Percentiles rank a stretch among this genome's conserved stretches.
These are phyloP conservation scores for Amazonetta brasiliensis DNA, from an alignment of 2,797 vertebrate genomes.

Conservation along the genomic window DNA sequence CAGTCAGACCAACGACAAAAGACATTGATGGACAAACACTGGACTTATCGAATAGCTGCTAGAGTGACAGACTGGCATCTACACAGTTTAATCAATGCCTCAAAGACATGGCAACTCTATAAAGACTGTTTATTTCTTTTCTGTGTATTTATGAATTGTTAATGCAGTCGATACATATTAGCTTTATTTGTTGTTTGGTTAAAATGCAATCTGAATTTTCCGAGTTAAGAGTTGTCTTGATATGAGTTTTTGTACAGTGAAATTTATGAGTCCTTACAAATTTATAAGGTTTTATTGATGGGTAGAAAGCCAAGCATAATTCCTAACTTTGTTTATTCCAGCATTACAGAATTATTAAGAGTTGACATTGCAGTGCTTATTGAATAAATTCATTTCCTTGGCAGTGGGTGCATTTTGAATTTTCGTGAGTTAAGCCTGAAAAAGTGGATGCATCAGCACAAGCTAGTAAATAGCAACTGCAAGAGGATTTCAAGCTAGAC, in stretches of 20 bases:
- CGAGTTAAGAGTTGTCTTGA: neutral
- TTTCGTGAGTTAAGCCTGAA: constrained; percentile 43
- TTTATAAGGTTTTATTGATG: constrained; percentile 48
- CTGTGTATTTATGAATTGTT: constrained; percentile 71
- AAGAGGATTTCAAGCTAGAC: constrained; percentile 15
- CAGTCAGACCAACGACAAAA: constrained; percentile 53
- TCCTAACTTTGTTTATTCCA: constrained; percentile 58
- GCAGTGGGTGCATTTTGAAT: constrained; percentile 30
- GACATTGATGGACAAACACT: constrained; percentile 59
- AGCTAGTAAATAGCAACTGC: constrained; percentile 8
- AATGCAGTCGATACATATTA: constrained; percentile 63
- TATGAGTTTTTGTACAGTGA: neutral
- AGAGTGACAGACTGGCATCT: constrained; percentile 25
- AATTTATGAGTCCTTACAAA: constrained; percentile 24
- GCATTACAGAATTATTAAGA: constrained; percentile 37
- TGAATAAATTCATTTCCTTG: constrained; percentile 59
- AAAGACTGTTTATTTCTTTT: constrained; percentile 47
- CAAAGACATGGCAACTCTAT: neutral
- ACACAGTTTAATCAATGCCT: constrained; percentile 67
- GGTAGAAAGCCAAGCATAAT: constrained; percentile 28
- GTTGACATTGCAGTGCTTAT: constrained; percentile 25
- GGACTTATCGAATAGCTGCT: constrained; percentile 54
- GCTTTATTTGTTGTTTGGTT: constrained; percentile 42
- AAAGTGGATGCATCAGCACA: constrained; percentile 48
- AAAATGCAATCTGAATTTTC: constrained; percentile 46